Conservation (phyloP, 2,797 vertebrate species). For the Sebastes kiyomatsui region DNA sequence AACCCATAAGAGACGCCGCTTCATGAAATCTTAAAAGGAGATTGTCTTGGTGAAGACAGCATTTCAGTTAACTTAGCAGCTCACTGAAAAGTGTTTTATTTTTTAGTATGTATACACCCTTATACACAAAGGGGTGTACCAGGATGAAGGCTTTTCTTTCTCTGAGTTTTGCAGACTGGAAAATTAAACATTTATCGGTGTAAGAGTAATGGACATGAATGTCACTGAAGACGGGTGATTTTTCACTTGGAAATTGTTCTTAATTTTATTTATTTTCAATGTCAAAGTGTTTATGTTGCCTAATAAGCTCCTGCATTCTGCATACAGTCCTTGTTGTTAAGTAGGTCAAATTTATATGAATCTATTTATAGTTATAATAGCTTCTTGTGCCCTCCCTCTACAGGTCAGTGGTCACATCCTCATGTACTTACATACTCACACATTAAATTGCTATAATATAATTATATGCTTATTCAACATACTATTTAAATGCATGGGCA, state of each 20-base stretch:
- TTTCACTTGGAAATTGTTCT: background rate
- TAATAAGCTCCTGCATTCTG: background rate
- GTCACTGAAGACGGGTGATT: background rate
- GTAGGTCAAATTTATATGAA: background rate
- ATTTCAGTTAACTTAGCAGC: slow-evolving; percentile 51
- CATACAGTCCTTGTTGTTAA: background rate
- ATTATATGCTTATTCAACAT: slow-evolving; percentile 23
- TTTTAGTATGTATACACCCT: slow-evolving; percentile 32
- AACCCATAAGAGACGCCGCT: slow-evolving; percentile 60
- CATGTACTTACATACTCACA: slow-evolving; percentile 5
- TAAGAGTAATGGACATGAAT: background rate
- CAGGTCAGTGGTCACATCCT: slow-evolving; percentile 22
- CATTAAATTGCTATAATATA: slow-evolving; percentile 27
- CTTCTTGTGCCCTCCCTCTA: background rate
- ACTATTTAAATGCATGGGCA: slow-evolving; percentile 45
- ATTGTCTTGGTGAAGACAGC: slow-evolving; percentile 47
- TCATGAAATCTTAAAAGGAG: slow-evolving; percentile 78
- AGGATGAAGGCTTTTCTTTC: slow-evolving; percentile 11
- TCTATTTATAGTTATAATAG: background rate
- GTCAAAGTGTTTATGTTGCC: background rate
- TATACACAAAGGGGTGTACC: slow-evolving; percentile 10
- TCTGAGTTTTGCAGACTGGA: slow-evolving; percentile 1
- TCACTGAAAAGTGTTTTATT: slow-evolving; percentile 44
- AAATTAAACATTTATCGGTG: background rate
- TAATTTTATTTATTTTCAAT: background rate